Evolutionary conservation across 1,140 invertebrate species (phyloP), one percentile per base, ranked within the genome.

Genomic region (Brachionus rotundiformis): DNA sequence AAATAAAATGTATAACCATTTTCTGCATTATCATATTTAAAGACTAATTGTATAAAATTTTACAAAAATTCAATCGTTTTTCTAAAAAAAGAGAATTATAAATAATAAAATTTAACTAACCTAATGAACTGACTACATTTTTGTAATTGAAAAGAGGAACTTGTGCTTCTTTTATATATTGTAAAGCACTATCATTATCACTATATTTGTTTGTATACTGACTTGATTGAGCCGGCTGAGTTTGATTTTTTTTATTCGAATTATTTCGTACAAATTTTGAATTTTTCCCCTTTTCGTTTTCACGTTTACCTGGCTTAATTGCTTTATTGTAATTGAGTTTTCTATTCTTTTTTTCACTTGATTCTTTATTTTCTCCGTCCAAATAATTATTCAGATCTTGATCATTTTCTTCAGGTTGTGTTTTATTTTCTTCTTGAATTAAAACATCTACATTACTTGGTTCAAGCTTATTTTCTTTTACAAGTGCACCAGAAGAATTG

Each of bases 141-240:
- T 59, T 79, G 27, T 39, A 54, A 5, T 79, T 47, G 25, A 79
- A 29, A 11, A 79, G 33, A 59, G 76, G 76, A 16, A 79, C 76
- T 59, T 79, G 76, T 31, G 47, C 23, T 31, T 79, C 76, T 33
- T 25, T 63, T 16, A 79, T 49, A 41, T 49, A 79, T 27, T 79
- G 47, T 59, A 79, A 39, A 73, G 41, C 6, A 73, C 44, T 73
- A n/a, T 73, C 39, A 33, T 33, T 54, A 19, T 54, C 31, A 8
- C 5, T 36, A 19, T 68, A 11, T 36, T 68, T 63, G 29, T 11
- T 13, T 2, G 2, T 25, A 27, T 11, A 44, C 23, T 73, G 36
- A 44, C 11, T 29, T 3, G 36, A 25, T 44, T 73, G 23, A 11
- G 36, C 16, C 1, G 36, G 23, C 27, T 73, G 23, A 11, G 36